Percentiles rank a stretch among this genome's conserved stretches.
These are phyloP conservation scores for Sebastes itinus DNA, from an alignment of 2,797 vertebrate species.

Conservation along the genomic window DNA sequence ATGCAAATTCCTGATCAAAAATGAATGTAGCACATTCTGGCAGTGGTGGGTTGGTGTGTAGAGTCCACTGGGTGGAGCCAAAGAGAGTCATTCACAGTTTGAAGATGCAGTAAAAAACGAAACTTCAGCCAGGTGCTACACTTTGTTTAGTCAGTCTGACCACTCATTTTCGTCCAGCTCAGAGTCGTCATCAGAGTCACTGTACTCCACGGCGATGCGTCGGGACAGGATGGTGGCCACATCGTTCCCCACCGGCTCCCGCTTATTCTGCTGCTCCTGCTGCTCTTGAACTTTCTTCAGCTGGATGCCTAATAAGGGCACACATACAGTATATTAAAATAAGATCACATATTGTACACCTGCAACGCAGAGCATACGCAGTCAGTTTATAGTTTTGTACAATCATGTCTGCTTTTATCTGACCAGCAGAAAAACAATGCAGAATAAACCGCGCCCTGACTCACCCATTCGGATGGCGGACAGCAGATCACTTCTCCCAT, in stretches of 20 bases:
- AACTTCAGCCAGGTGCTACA: not conserved
- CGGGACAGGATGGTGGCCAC: constrained; percentile 96
- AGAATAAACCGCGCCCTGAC: not conserved
- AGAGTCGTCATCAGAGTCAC: constrained; percentile 93
- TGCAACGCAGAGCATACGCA: not conserved
- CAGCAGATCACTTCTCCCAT: constrained; percentile 88
- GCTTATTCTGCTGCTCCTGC: constrained; percentile 92
- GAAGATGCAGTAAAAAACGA: too few relatives aligned
- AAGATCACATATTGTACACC: not conserved
- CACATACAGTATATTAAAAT: not conserved
- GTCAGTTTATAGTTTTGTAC: not conserved
- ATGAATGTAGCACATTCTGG: not conserved
- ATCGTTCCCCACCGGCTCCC: constrained; percentile 91
- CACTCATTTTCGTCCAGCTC: constrained; percentile 95
- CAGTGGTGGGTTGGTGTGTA: not conserved
- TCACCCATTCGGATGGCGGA: constrained; percentile 91
- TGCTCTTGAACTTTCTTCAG: constrained; percentile 96
- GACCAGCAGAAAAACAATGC: not conserved
- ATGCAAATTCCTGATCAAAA: not conserved
- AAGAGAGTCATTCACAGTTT: not conserved
- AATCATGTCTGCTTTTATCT: not conserved
- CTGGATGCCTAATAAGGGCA: constrained; percentile 87
- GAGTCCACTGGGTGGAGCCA: constrained; percentile 43
- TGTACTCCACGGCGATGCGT: constrained; percentile 95
- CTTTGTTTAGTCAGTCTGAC: constrained; percentile 84